phyloP scores from a whole-genome alignment of 2,113 vertebrate genomes.

The Scomber japonicus region DNA sequence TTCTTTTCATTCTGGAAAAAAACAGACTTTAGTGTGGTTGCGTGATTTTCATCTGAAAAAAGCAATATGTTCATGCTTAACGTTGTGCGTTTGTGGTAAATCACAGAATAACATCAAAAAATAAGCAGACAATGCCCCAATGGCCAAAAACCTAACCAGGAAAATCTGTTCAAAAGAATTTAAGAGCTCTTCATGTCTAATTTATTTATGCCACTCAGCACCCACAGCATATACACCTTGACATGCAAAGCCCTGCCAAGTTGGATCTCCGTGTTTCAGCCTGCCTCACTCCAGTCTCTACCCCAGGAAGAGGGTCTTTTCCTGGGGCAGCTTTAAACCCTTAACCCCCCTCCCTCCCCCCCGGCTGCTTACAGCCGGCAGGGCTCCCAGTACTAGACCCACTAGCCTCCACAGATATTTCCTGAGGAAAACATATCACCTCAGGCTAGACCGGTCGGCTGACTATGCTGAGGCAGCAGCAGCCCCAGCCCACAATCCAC shows the following conservation, averaged over 20 bases:
- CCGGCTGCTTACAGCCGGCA: constrained; percentile 53
- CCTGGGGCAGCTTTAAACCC: constrained; percentile 54
- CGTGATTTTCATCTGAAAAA: constrained; percentile 10
- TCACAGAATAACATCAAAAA: constrained; percentile 9
- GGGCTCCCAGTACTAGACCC: constrained; percentile 71
- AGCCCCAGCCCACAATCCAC: constrained; percentile 79
- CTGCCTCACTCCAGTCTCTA: constrained; percentile 30
- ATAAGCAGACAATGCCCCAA: background rate
- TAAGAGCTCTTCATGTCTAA: constrained; percentile 20
- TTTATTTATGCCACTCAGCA: constrained; percentile 28
- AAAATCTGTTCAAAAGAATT: constrained; percentile 23
- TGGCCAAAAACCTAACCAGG: constrained; percentile 31
- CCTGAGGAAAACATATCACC: constrained; percentile 86
- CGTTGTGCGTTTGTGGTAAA: constrained; percentile 13
- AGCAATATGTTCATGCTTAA: background rate
- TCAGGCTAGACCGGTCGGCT: constrained; percentile 73
- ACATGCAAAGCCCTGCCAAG: constrained; percentile 37
- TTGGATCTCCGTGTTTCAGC: constrained; percentile 13
- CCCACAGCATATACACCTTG: constrained; percentile 29
- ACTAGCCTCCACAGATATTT: constrained; percentile 84
- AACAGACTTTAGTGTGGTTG: constrained; percentile 28
- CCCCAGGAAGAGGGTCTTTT: constrained; percentile 67
- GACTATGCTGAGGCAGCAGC: constrained; percentile 81
- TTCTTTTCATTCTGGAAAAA: constrained; percentile 19
- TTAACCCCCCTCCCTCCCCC: constrained; percentile 5